Evolutionary conservation across 2,888 invertebrate genomes (phyloP), one percentile per base, ranked within the genome.

Genomic region (Tipula vernalis): DNA sequence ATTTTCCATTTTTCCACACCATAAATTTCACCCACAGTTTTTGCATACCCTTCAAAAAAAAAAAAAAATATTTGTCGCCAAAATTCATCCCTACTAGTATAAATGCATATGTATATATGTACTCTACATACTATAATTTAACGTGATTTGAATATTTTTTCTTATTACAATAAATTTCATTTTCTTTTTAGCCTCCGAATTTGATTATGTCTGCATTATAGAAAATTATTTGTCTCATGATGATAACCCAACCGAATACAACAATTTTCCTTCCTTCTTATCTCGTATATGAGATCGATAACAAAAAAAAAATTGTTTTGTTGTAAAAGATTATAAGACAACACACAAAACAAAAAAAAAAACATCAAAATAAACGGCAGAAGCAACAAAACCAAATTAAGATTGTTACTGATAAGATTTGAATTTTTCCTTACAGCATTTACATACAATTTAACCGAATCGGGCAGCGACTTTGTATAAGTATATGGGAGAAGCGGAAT

Each of bases 141-240:
- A 71, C 71, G 71, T 71, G 71, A 71, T 71, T 71, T 71, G 71
- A 71, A 71, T 71, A 71, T 71, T 71, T n/a, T 71, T 71, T 51
- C 51, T 51, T 51, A n/a, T 51, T 51, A 15, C 51, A 51, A 51
- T 51, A 51, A 51, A 51, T 51, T 51, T 51, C 51, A 51, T 51
- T 71, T 71, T 71, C 28, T 18, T 71, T 28, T 71, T 71, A 71
- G 71, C 71, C 71, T 71, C 71, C 71, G 71, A 71, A 71, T 71
- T 71, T 71, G 71, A 71, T 71, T 71, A 71, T 71, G 71, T 71
- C 71, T 71, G 71, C 71, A 71, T 71, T 71, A 71, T 28, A 71
- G 71, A 71, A 71, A 71, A 71, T 71, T 71, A 71, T 71, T 71
- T 71, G 71, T 71, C 71, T 71, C 71, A 71, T 71, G 71, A 71